phyloP scores from a whole-genome alignment of 1,140 invertebrate species.

The Drosophila sechellia region DNA sequence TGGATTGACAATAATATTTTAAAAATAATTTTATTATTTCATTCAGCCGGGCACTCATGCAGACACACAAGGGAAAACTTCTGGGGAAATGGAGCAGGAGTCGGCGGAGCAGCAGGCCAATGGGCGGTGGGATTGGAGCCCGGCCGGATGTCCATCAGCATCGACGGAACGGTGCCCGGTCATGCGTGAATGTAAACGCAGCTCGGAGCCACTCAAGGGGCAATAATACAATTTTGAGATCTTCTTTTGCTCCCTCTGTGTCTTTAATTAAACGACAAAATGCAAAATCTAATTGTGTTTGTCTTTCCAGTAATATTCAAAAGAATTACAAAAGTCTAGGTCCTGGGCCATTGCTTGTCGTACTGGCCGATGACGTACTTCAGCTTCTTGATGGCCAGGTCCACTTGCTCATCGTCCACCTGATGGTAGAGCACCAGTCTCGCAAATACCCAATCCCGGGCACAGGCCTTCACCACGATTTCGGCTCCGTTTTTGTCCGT shows the following conservation, averaged over 20 bases:
- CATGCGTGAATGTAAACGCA: slow-evolving; percentile 77
- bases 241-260: slow-evolving; percentile 26
- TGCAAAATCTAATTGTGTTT: slow-evolving; percentile 53
- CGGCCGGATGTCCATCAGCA: slow-evolving; percentile 50
- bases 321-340: neutral
- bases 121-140: slow-evolving; percentile 4
- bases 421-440: slow-evolving; percentile 90
- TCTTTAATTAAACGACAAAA: slow-evolving; percentile 72
- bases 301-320: slow-evolving; percentile 28
- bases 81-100: neutral
- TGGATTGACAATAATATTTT: slow-evolving; percentile 80
- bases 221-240: slow-evolving; percentile 69
- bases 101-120: neutral
- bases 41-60: slow-evolving; percentile 71
- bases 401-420: slow-evolving; percentile 87
- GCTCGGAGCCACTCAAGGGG: slow-evolving; percentile 60
- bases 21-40: slow-evolving; percentile 83
- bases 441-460: slow-evolving; percentile 85
- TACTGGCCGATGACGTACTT: slow-evolving; percentile 87
- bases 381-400: slow-evolving; percentile 88
- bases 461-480: slow-evolving; percentile 86
- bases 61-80: slow-evolving; percentile 43
- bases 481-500: slow-evolving; percentile 83
- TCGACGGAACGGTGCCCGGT: slow-evolving; percentile 36
- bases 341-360: slow-evolving; percentile 68